A percentile compares a stretch with the other conserved stretches of the same genome.
These are phyloP conservation scores for Sminthurides bifidus DNA, from an alignment of 1,140 invertebrate genomes.

Conservation along the genomic window DNA sequence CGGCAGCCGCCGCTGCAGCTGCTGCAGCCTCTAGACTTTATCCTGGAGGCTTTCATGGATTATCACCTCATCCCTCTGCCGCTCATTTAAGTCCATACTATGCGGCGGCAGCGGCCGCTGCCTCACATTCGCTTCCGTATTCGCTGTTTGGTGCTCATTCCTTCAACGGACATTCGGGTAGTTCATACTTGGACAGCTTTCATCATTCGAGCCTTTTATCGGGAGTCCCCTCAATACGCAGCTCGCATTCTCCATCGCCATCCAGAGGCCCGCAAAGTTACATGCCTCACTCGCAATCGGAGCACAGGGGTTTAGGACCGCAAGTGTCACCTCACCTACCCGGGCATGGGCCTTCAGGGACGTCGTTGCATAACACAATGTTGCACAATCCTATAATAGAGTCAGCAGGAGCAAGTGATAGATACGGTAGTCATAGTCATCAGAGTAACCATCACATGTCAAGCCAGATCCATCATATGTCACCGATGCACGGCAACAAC, in stretches of 20 bases:
- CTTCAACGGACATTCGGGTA: conserved; percentile 13
- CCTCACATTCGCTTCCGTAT: conserved; percentile 26
- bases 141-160: conserved; percentile 20
- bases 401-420: conserved; percentile 13
- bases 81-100: conserved; percentile 15
- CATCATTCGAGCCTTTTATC: conserved; percentile 24
- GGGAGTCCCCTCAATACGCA: conserved; percentile 11
- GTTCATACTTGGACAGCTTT: conserved; percentile 28
- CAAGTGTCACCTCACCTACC: conserved; percentile 5
- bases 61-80: conserved; percentile 6
- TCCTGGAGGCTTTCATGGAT: conserved; percentile 12
- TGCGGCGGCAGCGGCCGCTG: conserved; percentile 23
- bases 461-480: no score
- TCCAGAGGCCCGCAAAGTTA: conserved; percentile 6
- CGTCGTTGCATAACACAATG: conserved; percentile 27
- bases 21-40: conserved; percentile 3
- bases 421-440: conserved; percentile 14
- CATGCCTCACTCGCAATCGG: conserved; percentile 2
- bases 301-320: conserved; percentile 13
- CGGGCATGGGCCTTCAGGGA: conserved; percentile 13
- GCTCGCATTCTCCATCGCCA: conserved; percentile 15
- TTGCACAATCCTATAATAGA: conserved; percentile 26
- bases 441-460: conserved; percentile 6
- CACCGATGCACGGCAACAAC: background rate
- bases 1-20: background rate